Conservation (phyloP, 1,140 invertebrate species). For the Lamellibrachia luymesi region DNA sequence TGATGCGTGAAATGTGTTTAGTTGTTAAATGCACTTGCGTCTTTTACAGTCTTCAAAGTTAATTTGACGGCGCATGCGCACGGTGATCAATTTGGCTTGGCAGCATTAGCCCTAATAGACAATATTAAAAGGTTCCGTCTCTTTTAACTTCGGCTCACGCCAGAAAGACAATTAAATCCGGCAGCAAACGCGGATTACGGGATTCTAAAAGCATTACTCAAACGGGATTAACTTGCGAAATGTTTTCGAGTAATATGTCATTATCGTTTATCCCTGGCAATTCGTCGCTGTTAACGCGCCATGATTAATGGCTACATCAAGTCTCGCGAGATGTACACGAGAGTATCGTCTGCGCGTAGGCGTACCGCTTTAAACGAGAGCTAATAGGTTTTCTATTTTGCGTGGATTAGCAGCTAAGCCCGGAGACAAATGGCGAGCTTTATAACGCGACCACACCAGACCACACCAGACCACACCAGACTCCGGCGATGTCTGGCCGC, state of each 20-base stretch:
- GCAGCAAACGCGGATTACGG: not conserved
- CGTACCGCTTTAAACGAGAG: not conserved
- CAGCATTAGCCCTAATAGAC: not conserved
- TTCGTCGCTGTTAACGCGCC: not conserved
- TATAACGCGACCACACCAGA: not conserved
- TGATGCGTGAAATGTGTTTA: too few species aligned
- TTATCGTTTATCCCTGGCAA: not conserved
- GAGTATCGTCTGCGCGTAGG: not conserved
- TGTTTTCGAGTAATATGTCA: not conserved
- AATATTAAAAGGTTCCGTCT: constrained; percentile 1
- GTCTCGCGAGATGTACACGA: constrained; percentile 3
- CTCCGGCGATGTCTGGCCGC: not conserved
- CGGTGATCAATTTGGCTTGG: not conserved
- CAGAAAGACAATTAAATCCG: not conserved
- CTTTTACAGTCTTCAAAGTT: not conserved
- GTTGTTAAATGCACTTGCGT: not conserved
- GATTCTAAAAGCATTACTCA: constrained; percentile 5
- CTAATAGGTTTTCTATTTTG: constrained; percentile 5
- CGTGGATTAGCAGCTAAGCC: not conserved
- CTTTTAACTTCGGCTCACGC: constrained; percentile 3
- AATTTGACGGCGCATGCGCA: not conserved
- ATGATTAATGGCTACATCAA: not conserved
- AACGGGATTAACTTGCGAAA: not conserved
- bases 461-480: not conserved
- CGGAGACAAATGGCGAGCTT: not conserved